phyloP scores from a whole-genome alignment of 1,140 invertebrate species.

The Trissolcus basalis region DNA sequence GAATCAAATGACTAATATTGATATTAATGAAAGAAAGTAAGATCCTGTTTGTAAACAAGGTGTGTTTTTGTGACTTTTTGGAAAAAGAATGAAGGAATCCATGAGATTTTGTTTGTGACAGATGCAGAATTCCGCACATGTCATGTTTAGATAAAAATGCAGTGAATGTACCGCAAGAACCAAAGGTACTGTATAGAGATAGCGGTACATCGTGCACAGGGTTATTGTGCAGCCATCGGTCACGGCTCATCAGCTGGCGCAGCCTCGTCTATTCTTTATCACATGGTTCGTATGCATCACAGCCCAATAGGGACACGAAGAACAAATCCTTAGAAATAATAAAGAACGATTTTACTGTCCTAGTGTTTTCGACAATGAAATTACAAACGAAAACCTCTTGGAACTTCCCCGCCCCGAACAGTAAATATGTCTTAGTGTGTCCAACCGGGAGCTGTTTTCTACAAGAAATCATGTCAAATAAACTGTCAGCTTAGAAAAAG shows the following conservation, averaged over 20 bases:
- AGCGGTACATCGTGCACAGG: constrained; percentile 72
- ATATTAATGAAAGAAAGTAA: too few relatives aligned
- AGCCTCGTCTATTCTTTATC: constrained; percentile 62
- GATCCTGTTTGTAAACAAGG: too few relatives aligned
- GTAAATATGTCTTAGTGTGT: constrained; percentile 37
- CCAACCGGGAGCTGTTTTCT: constrained; percentile 14
- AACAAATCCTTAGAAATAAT: constrained; percentile 53
- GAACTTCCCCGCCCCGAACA: constrained; percentile 5
- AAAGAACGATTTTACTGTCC: constrained; percentile 62
- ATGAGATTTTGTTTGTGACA: constrained; percentile 37
- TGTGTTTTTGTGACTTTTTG: too few relatives aligned
- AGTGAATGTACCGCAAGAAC: constrained; percentile 53
- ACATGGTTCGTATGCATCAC: constrained; percentile 53
- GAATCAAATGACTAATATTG: too few relatives aligned
- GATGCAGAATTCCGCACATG: constrained; percentile 50
- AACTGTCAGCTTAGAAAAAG: constrained; percentile 37
- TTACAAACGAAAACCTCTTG: too few relatives aligned
- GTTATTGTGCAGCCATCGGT: constrained; percentile 73
- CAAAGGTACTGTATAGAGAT: constrained; percentile 63
- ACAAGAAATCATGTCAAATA: constrained; percentile 35
- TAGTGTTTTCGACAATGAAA: constrained; percentile 23
- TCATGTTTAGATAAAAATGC: constrained; percentile 54
- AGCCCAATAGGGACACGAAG: constrained; percentile 12
- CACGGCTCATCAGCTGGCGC: constrained; percentile 71
- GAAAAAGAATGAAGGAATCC: background rate